These are phyloP conservation scores for Drosophila buzzatii DNA, from an alignment of 2,888 invertebrate genomes.

Conservation along the genomic window DNA sequence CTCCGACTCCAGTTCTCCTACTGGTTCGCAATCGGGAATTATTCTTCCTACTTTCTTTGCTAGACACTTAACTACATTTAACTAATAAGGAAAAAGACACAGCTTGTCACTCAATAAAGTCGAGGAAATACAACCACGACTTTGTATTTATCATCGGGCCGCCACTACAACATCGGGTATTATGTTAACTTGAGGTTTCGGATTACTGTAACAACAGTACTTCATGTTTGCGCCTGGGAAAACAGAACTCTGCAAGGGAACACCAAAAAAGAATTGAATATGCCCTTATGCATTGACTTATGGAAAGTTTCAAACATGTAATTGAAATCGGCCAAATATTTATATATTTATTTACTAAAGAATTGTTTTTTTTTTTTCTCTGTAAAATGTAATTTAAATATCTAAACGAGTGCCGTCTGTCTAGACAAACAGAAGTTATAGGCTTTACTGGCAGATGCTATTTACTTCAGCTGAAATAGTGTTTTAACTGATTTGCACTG, in stretches of 20 bases:
- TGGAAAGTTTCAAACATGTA: not conserved
- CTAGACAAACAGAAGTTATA: not conserved
- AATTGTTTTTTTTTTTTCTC: not conserved
- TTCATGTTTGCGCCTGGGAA: conserved; percentile 48
- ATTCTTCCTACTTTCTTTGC: too few relatives aligned
- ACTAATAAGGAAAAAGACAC: too few relatives aligned
- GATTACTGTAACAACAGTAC: conserved; percentile 43
- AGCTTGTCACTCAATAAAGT: too few relatives aligned
- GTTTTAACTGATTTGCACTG: not conserved
- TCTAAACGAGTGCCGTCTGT: not conserved
- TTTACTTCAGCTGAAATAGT: not conserved
- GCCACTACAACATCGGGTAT: too few relatives aligned
- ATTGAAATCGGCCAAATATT: not conserved
- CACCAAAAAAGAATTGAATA: not conserved
- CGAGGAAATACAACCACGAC: too few relatives aligned
- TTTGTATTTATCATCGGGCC: too few relatives aligned
- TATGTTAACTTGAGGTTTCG: conserved; percentile 9
- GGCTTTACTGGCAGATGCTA: not conserved
- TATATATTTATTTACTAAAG: not conserved
- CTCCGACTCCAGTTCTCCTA: too few relatives aligned
- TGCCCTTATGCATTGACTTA: not conserved
- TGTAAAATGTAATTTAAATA: not conserved
- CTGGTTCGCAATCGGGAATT: too few relatives aligned
- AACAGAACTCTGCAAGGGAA: conserved; percentile 3
- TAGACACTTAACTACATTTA: too few relatives aligned